Conservation (phyloP, 2,797 vertebrate genomes). For the Coccyzus lansbergi region DNA sequence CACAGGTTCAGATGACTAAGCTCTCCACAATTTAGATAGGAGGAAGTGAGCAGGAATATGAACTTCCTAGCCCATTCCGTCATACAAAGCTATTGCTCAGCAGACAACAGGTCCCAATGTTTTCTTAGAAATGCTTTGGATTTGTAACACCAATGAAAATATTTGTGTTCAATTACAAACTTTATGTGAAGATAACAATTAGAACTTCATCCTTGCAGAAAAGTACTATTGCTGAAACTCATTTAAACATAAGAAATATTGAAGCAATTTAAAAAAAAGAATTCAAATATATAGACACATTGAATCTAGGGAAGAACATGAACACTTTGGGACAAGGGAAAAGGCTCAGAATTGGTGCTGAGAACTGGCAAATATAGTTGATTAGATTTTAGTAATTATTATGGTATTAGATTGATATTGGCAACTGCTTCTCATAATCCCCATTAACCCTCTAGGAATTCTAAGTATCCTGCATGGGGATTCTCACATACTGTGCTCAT, state of each 20-base stretch:
- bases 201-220: neutral
- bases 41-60: slow-evolving; percentile 1
- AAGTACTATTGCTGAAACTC: neutral
- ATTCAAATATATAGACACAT: neutral
- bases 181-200: neutral
- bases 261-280: neutral
- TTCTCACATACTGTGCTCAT: neutral
- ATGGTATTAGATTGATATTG: neutral
- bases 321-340: neutral
- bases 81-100: neutral
- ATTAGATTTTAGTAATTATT: neutral
- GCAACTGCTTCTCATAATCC: neutral
- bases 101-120: neutral
- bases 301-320: neutral
- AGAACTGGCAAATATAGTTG: neutral
- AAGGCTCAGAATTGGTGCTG: neutral
- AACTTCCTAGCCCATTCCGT: neutral
- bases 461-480: neutral
- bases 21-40: neutral
- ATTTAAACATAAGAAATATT: neutral
- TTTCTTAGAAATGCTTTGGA: neutral
- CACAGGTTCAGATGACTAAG: slow-evolving; percentile 22
- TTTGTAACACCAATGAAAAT: neutral
- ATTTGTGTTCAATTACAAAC: neutral
- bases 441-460: neutral